Evolutionary conservation across 2,113 vertebrate genomes (phyloP).

Genomic region (Aspiorhynchus laticeps): DNA sequence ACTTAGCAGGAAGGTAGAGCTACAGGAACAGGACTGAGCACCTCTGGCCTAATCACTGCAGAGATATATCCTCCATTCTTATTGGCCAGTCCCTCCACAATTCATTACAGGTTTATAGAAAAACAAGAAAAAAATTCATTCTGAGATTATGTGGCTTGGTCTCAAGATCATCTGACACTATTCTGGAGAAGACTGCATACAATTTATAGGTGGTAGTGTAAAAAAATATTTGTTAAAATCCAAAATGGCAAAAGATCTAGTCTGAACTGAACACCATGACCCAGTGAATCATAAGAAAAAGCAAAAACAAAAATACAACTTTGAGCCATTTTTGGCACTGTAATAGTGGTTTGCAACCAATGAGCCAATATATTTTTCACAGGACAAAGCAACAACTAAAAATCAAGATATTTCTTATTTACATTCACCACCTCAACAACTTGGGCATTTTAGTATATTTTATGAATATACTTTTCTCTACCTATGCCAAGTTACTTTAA

Average conservation of each 20-base stretch:
- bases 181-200: neutral
- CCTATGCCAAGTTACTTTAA: neutral
- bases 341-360: neutral
- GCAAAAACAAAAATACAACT: neutral
- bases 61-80: neutral
- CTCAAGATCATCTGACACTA: neutral
- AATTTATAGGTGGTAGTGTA: constrained; percentile 5
- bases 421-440: too few relatives aligned
- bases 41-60: neutral
- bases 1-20: neutral
- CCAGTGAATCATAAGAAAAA: neutral
- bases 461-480: neutral
- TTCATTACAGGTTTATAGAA: neutral
- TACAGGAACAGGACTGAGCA: neutral
- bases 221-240: neutral
- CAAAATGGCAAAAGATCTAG: neutral
- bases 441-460: neutral
- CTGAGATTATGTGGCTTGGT: neutral
- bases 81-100: neutral
- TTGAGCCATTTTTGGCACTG: neutral
- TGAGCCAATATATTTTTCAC: neutral
- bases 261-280: neutral
- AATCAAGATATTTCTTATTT: neutral
- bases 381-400: neutral
- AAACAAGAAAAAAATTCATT: neutral